phyloP scores from a whole-genome alignment of 2,797 vertebrate genomes.

The Brachymystax lenok region DNA sequence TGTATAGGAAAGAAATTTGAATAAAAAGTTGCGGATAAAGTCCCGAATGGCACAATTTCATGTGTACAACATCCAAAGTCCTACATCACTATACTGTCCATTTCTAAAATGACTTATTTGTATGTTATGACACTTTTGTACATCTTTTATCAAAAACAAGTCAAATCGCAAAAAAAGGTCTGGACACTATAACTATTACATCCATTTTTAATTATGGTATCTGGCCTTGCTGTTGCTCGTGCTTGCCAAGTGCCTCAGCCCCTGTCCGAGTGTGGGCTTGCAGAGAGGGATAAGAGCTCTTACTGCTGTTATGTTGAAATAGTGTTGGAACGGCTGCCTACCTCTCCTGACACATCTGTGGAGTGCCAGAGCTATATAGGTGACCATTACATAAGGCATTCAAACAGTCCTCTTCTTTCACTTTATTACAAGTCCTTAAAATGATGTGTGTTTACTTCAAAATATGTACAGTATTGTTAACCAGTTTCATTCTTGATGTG shows the following conservation, averaged over 20 bases:
- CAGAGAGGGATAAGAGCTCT: slow-evolving; percentile 70
- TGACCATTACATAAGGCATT: slow-evolving; percentile 51
- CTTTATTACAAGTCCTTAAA: slow-evolving; percentile 50
- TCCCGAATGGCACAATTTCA: too few species aligned
- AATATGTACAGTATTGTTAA: not conserved
- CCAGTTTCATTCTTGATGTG: not conserved
- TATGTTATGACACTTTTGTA: too few species aligned
- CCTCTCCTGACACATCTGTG: slow-evolving; percentile 69
- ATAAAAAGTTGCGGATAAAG: too few species aligned
- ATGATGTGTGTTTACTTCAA: slow-evolving; percentile 30
- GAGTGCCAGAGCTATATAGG: slow-evolving; percentile 54
- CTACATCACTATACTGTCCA: too few species aligned
- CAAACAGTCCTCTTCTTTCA: slow-evolving; percentile 26
- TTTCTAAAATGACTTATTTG: too few species aligned
- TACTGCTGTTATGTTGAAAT: slow-evolving; percentile 65
- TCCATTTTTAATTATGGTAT: slow-evolving; percentile 73
- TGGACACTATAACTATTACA: slow-evolving; percentile 34
- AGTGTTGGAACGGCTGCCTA: slow-evolving; percentile 64
- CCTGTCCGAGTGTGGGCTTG: slow-evolving; percentile 70
- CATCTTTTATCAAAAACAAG: too few species aligned
- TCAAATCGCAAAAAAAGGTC: not conserved
- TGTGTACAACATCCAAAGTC: too few species aligned
- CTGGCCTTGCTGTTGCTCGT: slow-evolving; percentile 64
- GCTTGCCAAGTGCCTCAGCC: slow-evolving; percentile 68
- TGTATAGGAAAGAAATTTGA: too few species aligned